Base-by-base conservation (phyloP, 37 sponge, comb jelly and placozoan species). In the Petrosia ficiformis region DNA sequence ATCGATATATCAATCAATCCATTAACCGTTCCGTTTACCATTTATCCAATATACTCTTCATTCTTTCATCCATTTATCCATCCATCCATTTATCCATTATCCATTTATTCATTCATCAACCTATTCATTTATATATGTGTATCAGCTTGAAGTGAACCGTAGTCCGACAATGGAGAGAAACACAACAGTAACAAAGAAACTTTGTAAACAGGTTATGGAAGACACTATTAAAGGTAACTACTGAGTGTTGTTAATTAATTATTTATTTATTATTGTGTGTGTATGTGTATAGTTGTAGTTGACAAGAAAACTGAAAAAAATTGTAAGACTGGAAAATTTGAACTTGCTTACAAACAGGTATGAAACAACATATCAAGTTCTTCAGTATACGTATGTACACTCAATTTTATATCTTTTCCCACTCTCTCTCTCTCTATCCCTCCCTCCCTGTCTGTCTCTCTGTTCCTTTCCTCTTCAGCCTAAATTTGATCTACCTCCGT, bases 101-200 rank as follows among this genome's bases (percentile, higher is more conserved):
- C n/a, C n/a, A n/a, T n/a, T n/a, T n/a, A n/a, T n/a, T n/a, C n/a
- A n/a, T n/a, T n/a, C n/a, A n/a, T n/a, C n/a, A n/a, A n/a, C n/a
- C n/a, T n/a, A n/a, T n/a, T n/a, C n/a, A n/a, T n/a, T n/a, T n/a
- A n/a, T n/a, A n/a, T n/a, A n/a, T n/a, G n/a, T n/a, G n/a, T n/a
- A n/a, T n/a, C n/a, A 84, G 85, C 87, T 98, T 70, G 99, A 98
- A 75, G 81, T 98, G 68, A 98, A 98, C 78, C 89, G 86, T 71
- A 87, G 95, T 68, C 99, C 99, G 26, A 84, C 93, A 4, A 92
- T 98, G 93, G 84, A 86, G 22, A 60, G 65, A 67, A 95, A 85
- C 43, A 92, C 95, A 25, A 37, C 68, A 26, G 93, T 98, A 70
- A 98, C 99, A 0, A 76, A 84, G 36, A 69, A 75, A 44, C 84